Evolutionary conservation across 1,140 invertebrate species (phyloP).

Genomic region (Sitodiplosis mosellana): DNA sequence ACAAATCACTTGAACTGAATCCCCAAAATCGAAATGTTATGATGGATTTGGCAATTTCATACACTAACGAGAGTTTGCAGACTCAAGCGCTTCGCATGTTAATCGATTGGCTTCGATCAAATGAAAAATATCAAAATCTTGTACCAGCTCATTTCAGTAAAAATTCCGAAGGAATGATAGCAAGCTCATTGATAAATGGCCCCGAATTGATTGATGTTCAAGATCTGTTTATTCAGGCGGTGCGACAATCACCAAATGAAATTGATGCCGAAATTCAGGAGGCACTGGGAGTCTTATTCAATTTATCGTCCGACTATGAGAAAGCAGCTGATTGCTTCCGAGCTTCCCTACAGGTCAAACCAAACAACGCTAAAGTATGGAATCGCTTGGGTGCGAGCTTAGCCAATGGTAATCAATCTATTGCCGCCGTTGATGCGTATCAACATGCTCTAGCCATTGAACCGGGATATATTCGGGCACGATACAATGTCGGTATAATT

Average conservation of each 20-base stretch:
- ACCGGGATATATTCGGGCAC: slow-evolving; percentile 88
- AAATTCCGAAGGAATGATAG: slow-evolving; percentile 4
- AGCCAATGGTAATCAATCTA: slow-evolving; percentile 85
- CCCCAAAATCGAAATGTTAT: slow-evolving; percentile 66
- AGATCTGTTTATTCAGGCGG: slow-evolving; percentile 70
- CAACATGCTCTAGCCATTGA: slow-evolving; percentile 75
- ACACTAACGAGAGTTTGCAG: slow-evolving; percentile 84
- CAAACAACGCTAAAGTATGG: slow-evolving; percentile 86
- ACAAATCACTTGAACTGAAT: slow-evolving; percentile 66
- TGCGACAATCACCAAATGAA: slow-evolving; percentile 49
- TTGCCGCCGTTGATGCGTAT: slow-evolving; percentile 93
- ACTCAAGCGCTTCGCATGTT: slow-evolving; percentile 52
- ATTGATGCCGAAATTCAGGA: slow-evolving; percentile 92
- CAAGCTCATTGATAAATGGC: slow-evolving; percentile 16
- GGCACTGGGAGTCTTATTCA: slow-evolving; percentile 88
- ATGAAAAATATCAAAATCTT: slow-evolving; percentile 67
- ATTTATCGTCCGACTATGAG: slow-evolving; percentile 82
- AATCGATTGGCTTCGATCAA: slow-evolving; percentile 67
- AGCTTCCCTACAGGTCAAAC: slow-evolving; percentile 65
- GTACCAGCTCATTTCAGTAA: slow-evolving; percentile 20
- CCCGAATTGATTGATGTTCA: slow-evolving; percentile 41
- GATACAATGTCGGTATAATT: slow-evolving; percentile 95
- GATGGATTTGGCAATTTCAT: slow-evolving; percentile 81
- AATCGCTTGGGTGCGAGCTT: slow-evolving; percentile 92
- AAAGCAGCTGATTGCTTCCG: slow-evolving; percentile 94